Evolutionary conservation across 1,140 invertebrate genomes (phyloP), one percentile per base, ranked within the genome.

Genomic region (Druon quercuslanigerum): DNA sequence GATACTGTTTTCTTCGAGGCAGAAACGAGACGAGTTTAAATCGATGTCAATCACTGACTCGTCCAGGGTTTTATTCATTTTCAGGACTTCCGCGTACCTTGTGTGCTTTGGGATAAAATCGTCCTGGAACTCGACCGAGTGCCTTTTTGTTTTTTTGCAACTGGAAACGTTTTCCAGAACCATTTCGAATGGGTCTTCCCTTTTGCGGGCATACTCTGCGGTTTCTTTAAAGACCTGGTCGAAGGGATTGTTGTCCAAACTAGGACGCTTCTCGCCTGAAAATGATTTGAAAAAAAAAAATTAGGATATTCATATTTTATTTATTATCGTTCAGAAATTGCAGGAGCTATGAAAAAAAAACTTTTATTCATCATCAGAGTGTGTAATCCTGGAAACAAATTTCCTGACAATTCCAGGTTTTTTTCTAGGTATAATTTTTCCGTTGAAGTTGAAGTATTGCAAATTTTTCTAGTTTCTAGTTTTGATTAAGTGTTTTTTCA

Each of bases 181-280:
- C 33, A 85, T 74, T 51, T 90, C 89, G 66, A 90, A 90, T 7
- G 89, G 89, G 82, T 90, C 89, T 11, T 86, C 79, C 7, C 82
- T 82, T 73, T 87, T 90, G 12, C 78, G 81, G 8, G 84, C 78
- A 9, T 89, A 89, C 16, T 89, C 87, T 6, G 76, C 81, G 9
- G 83, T 85, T 73, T 89, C 83, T 33, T 86, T 73, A 8, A 88
- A 56, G 1, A 84, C 85, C 70, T 73, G 77, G 73, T 90, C 89
- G 76, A 90, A 90, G 8, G 89, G 89, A 84, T 90, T 90, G 25
- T 88, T 87, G 4, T 85, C 86, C 2, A 85, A 50, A 51, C 80
- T 88, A n/a, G n/a, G 8, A 76, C 79, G 11, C 81, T 51, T 52
- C 78, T 20, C 25, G 20, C n/a, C 52, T 54, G 7, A 72, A 51